These are phyloP conservation scores for Octopus sinensis DNA, from an alignment of 1,140 invertebrate species.

Conservation along the genomic window DNA sequence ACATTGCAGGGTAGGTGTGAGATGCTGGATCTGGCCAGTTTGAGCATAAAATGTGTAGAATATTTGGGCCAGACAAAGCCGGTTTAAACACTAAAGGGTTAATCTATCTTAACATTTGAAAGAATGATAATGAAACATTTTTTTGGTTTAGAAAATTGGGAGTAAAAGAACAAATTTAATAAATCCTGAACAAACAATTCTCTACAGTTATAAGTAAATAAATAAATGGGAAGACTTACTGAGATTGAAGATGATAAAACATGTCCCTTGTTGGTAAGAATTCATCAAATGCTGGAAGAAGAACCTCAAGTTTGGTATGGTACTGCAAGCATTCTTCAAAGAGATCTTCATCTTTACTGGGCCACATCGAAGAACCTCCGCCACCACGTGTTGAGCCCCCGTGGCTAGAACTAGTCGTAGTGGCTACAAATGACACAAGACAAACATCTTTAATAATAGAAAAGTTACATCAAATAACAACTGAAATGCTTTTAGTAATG, in stretches of 20 bases:
- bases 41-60: too few relatives aligned
- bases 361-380: not conserved
- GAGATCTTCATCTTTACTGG: constrained; percentile 4
- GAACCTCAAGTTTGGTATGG: not conserved
- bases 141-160: too few relatives aligned
- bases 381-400: not conserved
- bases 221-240: not conserved
- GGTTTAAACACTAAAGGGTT: too few relatives aligned
- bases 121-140: too few relatives aligned
- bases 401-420: not conserved
- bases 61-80: too few relatives aligned
- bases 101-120: too few relatives aligned
- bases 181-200: too few relatives aligned
- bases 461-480: too few relatives aligned
- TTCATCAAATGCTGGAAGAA: constrained; percentile 3
- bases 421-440: not conserved
- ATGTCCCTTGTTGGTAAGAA: constrained; percentile 1
- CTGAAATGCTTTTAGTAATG: too few relatives aligned
- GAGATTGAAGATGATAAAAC: not conserved
- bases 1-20: too few relatives aligned
- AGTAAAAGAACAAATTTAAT: too few relatives aligned
- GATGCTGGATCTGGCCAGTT: too few relatives aligned
- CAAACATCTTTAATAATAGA: not conserved
- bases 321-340: not conserved
- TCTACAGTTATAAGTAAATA: not conserved